Percentiles rank a stretch among this genome's conserved stretches.
Evolutionary conservation across 2,113 vertebrate genomes (phyloP).

Genomic region (Sialia sialis): DNA sequence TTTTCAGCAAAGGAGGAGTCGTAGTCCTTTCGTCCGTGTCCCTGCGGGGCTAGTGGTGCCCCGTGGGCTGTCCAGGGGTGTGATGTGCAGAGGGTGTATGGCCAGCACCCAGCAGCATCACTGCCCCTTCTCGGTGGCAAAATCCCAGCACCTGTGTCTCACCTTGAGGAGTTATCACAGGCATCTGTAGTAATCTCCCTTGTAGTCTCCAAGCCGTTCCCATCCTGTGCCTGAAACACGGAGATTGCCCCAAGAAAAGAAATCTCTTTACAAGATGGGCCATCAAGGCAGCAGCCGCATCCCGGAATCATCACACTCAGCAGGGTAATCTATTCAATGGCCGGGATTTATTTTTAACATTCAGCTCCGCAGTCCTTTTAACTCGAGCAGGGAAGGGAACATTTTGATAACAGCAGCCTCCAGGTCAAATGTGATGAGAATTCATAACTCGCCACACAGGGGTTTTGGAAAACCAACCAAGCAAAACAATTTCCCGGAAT

Average conservation of each 20-base stretch:
- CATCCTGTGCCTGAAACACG: neutral
- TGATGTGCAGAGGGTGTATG: fast-evolving
- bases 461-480: constrained; percentile 21
- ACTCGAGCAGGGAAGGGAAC: constrained; percentile 30
- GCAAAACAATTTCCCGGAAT: constrained; percentile 35
- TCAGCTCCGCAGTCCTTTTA: constrained; percentile 20
- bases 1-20: neutral
- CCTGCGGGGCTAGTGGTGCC: fast-evolving
- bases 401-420: constrained; percentile 39
- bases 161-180: neutral
- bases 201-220: neutral
- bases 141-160: fast-evolving
- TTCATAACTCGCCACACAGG: neutral
- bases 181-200: neutral
- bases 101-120: neutral
- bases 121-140: fast-evolving
- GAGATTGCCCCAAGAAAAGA: neutral
- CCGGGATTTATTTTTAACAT: constrained; percentile 25
- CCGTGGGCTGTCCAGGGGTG: neutral
- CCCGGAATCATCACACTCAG: neutral
- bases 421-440: constrained; percentile 56
- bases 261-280: constrained; percentile 3
- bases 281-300: neutral
- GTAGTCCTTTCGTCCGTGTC: fast-evolving
- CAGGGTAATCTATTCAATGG: constrained; percentile 7